These are phyloP conservation scores for Copidosoma floridanum DNA, from an alignment of 1,140 invertebrate species.

Conservation along the genomic window DNA sequence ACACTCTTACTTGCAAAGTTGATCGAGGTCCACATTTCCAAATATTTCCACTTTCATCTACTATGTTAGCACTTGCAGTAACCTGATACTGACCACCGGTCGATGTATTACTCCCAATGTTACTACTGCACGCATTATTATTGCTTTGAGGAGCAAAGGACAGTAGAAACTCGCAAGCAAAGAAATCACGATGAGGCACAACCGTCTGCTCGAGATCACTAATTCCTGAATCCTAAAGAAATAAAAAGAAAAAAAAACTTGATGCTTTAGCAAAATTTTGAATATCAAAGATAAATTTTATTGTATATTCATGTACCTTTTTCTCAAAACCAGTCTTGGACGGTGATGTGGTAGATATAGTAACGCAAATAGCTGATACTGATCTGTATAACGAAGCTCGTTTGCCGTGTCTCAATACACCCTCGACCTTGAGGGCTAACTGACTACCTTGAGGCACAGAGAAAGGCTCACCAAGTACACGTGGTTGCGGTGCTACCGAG, in stretches of 20 bases:
- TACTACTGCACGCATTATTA: constrained; percentile 24
- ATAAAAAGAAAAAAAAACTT: not conserved
- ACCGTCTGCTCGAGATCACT: constrained; percentile 66
- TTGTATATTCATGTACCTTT: constrained; percentile 44
- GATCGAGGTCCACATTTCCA: constrained; percentile 76
- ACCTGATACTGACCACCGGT: constrained; percentile 63
- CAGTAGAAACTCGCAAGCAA: constrained; percentile 75
- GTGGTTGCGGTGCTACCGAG: constrained; percentile 80
- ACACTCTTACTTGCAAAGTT: constrained; percentile 68
- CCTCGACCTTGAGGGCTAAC: constrained; percentile 83
- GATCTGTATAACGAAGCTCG: constrained; percentile 67
- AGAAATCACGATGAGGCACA: constrained; percentile 76
- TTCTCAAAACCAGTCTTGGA: constrained; percentile 56
- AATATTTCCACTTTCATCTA: constrained; percentile 69
- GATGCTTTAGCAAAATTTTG: no score
- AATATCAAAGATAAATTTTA: not conserved
- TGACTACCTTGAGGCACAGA: constrained; percentile 74
- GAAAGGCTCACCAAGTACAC: constrained; percentile 73
- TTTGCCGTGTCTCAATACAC: constrained; percentile 75
- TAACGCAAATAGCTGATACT: constrained; percentile 70
- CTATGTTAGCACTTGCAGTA: constrained; percentile 68
- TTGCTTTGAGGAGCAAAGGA: constrained; percentile 48
- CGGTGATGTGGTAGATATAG: constrained; percentile 66
- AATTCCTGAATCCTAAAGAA: constrained; percentile 47
- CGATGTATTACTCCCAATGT: constrained; percentile 9